Conservation (phyloP, 1,140 invertebrate species). For the Pteromalus puparum region DNA sequence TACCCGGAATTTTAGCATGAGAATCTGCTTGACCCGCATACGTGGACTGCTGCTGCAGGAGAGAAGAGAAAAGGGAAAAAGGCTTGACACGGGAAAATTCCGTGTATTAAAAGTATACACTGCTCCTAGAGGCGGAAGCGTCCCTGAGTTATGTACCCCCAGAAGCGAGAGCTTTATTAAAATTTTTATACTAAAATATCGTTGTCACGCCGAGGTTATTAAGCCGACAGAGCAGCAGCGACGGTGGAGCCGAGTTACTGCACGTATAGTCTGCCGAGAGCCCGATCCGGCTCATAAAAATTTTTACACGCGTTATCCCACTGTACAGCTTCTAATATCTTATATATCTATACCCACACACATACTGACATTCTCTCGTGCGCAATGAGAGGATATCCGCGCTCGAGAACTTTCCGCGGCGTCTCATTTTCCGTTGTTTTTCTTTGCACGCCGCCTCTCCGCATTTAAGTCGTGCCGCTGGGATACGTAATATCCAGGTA, state of each 20-base stretch:
- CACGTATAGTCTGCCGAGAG: neutral
- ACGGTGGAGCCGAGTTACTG: neutral
- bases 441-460: neutral
- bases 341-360: neutral
- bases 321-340: neutral
- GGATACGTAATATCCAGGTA: slow-evolving; percentile 8
- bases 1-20: neutral
- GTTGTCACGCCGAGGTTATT: neutral
- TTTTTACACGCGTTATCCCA: neutral
- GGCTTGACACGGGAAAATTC: neutral
- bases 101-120: neutral
- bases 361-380: neutral
- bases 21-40: neutral
- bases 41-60: neutral
- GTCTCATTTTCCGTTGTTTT: slow-evolving; percentile 18
- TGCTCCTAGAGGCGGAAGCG: neutral
- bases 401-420: neutral
- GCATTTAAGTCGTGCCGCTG: neutral
- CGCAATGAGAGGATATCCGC: neutral
- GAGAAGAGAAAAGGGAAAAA: no score
- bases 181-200: neutral
- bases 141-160: neutral
- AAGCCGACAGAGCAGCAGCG: neutral
- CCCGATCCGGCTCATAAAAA: neutral
- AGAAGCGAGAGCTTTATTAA: neutral